These are phyloP conservation scores for Mythimna pallens DNA, from an alignment of 2,888 invertebrate species.

Conservation along the genomic window DNA sequence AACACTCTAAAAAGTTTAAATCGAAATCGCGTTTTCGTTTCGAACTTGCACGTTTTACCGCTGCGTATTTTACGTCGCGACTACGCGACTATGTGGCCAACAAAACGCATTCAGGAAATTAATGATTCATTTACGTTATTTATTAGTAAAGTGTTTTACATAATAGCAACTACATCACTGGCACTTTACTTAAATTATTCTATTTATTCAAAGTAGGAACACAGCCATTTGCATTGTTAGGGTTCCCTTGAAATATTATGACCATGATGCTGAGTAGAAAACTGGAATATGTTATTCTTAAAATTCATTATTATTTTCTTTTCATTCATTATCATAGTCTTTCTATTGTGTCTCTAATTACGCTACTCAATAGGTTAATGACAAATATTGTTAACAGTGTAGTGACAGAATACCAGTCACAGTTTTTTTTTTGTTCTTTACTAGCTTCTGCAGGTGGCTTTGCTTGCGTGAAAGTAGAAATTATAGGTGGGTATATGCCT, in stretches of 20 bases:
- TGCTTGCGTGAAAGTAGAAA: too few species aligned
- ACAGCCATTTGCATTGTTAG: conserved; percentile 4
- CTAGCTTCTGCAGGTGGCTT: too few species aligned
- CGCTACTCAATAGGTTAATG: too few species aligned
- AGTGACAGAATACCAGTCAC: too few species aligned
- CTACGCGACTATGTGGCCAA: conserved; percentile 13
- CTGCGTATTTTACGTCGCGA: conserved; percentile 5
- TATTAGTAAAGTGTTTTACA: conserved; percentile 7
- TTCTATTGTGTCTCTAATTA: too few species aligned
- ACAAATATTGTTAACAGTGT: too few species aligned
- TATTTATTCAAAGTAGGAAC: conserved; percentile 5
- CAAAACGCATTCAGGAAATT: conserved; percentile 26
- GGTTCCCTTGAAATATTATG: conserved; percentile 5
- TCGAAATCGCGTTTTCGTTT: conserved; percentile 48
- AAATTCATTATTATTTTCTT: too few species aligned
- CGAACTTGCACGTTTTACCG: conserved; percentile 27
- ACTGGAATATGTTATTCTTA: background rate
- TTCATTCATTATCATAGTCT: too few species aligned
- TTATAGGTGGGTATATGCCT: too few species aligned
- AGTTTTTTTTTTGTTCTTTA: too few species aligned
- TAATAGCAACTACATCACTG: background rate
- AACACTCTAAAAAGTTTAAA: conserved; percentile 51
- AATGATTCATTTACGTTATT: conserved; percentile 28
- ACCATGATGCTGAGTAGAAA: background rate
- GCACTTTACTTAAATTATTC: background rate